phyloP scores from a whole-genome alignment of 37 sponge, comb jelly and placozoan species.

The Mnemiopsis leidyi region DNA sequence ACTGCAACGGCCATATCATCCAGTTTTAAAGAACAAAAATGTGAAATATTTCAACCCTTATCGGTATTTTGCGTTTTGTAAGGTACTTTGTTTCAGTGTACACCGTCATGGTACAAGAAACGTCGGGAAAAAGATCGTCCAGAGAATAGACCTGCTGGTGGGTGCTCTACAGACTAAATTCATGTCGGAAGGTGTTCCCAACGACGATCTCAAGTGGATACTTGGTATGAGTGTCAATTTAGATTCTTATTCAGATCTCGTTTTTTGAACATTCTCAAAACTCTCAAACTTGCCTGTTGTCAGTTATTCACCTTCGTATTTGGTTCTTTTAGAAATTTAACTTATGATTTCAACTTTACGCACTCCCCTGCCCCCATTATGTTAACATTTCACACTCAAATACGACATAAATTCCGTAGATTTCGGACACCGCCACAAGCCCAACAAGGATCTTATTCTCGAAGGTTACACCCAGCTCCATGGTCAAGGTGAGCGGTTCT shows the following conservation, averaged over 20 bases:
- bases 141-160: constrained; percentile 23
- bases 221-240: not conserved
- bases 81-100: constrained; percentile 51
- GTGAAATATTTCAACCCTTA: not conserved
- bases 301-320: too few species aligned
- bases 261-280: too few species aligned
- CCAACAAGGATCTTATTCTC: constrained; percentile 16
- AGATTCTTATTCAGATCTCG: too few species aligned
- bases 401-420: too few species aligned
- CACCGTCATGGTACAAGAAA: constrained; percentile 57
- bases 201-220: constrained; percentile 2
- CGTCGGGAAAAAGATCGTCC: constrained; percentile 2
- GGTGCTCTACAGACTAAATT: not conserved
- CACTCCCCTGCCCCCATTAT: too few species aligned
- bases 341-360: not conserved
- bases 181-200: not conserved
- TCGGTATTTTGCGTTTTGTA: not conserved
- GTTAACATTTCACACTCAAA: too few species aligned
- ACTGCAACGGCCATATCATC: not conserved
- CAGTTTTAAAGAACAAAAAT: not conserved
- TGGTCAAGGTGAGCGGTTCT: not conserved
- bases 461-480: constrained; percentile 8
- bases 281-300: too few species aligned
- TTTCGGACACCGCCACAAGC: constrained; percentile 35
- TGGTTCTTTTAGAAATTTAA: not conserved